Evolutionary conservation across 2,888 invertebrate species (phyloP).

Genomic region (Pristionchus arcanus): DNA sequence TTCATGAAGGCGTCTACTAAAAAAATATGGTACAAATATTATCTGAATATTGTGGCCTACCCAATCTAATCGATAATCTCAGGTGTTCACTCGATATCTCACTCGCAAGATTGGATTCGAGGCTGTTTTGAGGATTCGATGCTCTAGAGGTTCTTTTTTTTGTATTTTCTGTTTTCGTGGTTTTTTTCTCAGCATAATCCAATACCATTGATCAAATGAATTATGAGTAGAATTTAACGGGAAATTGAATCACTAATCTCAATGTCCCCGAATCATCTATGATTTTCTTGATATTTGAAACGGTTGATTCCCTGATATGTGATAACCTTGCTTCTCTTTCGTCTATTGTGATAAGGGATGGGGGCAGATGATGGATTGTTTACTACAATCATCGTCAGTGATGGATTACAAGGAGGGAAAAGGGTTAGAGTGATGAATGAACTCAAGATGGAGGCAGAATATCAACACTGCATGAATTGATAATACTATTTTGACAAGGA

Average conservation of each 20-base stretch:
- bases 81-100: slow-evolving; percentile 88
- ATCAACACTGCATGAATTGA: neutral
- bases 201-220: too few species aligned
- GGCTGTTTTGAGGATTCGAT: slow-evolving; percentile 96
- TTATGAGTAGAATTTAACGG: too few species aligned
- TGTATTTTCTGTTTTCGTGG: neutral
- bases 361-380: slow-evolving; percentile 31
- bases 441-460: neutral
- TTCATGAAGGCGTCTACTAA: neutral
- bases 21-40: neutral
- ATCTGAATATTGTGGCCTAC: neutral
- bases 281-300: neutral
- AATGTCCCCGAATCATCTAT: neutral
- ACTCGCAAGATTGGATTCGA: slow-evolving; percentile 98
- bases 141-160: slow-evolving; percentile 86
- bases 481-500: neutral
- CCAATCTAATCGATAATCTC: neutral
- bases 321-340: slow-evolving; percentile 24
- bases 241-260: neutral
- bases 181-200: neutral
- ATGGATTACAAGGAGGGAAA: slow-evolving; percentile 31
- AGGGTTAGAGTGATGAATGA: slow-evolving; percentile 19
- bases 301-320: neutral
- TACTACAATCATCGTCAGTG: slow-evolving; percentile 43
- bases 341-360: slow-evolving; percentile 52